phyloP scores from a whole-genome alignment of 2,113 vertebrate genomes.

The Misgurnus mizolepis region DNA sequence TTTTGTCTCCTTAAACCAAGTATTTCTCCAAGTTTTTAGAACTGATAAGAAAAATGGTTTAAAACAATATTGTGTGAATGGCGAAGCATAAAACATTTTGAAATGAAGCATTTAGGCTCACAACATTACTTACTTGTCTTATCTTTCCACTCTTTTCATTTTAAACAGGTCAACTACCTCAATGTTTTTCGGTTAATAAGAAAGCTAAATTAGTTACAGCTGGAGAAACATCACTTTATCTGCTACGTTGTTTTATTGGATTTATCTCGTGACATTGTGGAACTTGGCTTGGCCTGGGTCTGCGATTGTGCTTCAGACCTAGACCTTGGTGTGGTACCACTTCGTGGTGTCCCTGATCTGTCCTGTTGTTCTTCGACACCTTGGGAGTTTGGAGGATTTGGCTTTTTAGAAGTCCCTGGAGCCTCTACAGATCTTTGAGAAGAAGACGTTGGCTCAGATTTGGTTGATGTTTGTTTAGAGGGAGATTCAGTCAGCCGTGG shows the following conservation, averaged over 20 bases:
- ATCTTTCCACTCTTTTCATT: conserved; percentile 36
- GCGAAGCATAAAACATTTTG: conserved; percentile 50
- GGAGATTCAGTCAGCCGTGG: conserved; percentile 17
- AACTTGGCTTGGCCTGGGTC: conserved; percentile 45
- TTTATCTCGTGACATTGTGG: conserved; percentile 70
- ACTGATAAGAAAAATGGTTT: conserved; percentile 25
- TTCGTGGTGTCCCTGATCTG: conserved; percentile 54
- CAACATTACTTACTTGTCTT: background rate
- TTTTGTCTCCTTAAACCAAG: conserved; percentile 36
- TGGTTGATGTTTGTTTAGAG: conserved; percentile 45
- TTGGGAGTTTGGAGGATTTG: conserved; percentile 53
- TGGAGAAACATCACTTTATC: conserved; percentile 35
- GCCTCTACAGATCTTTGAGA: conserved; percentile 43
- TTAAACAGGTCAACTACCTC: conserved; percentile 2
- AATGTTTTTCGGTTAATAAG: conserved; percentile 56
- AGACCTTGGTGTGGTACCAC: conserved; percentile 50
- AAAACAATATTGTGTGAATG: conserved; percentile 42
- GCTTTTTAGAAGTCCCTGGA: conserved; percentile 58
- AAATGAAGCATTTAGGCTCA: conserved; percentile 47
- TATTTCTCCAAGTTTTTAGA: conserved; percentile 54
- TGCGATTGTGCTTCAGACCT: conserved; percentile 66
- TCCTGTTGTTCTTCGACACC: conserved; percentile 50
- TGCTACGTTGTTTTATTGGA: conserved; percentile 83
- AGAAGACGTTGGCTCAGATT: conserved; percentile 46
- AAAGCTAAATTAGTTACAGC: conserved; percentile 55